Evolutionary conservation across 2,888 invertebrate genomes (phyloP), one percentile per base, ranked within the genome.

Genomic region (Andrena chrysosceles): DNA sequence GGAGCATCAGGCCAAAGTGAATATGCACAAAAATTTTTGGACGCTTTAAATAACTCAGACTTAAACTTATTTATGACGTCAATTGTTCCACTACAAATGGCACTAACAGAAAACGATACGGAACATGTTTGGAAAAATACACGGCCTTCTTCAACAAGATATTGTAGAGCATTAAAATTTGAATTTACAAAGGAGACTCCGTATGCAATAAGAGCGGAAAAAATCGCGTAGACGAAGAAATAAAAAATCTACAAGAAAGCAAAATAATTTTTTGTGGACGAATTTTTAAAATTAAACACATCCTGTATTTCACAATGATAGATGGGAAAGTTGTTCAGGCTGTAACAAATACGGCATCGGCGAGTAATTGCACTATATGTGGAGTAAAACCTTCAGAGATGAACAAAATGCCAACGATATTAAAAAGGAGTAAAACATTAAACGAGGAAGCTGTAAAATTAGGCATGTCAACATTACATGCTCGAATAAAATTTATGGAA

Each of bases 1-100:
- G 60, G 70, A 26, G n/a, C 70, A 20, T 29, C 67, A 10, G 67
- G 67, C 2, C 52, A 67, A 29, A 67, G 16, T 23, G 16, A 67
- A 13, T 67, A 31, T 31, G 5, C 10, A 16, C 67, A 67, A 23
- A 54, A 23, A 26, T 10, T 26, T 56, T 26, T 3, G 4, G 26
- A 56, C 13, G 3, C 23, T 23, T 16, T 20, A 20, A 56, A 26
- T 56, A n/a, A 0, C 3, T 56, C 56, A 0, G 60, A 62, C 33
- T 31, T 33, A n/a, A n/a, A 62, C n/a, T 29, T 62, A 33, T 62
- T 62, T 62, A 62, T 62, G 20, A 62, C 62, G 2, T 62, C 62
- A 16, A 33, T 62, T 16, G n/a, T 62, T n/a, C 62, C 62, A 62
- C 7, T 62, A 8, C 31, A 62, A 35, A 62, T 62, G 31, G 33